Base-by-base conservation (phyloP, 2,113 vertebrate species). In the Rhineura floridana region DNA sequence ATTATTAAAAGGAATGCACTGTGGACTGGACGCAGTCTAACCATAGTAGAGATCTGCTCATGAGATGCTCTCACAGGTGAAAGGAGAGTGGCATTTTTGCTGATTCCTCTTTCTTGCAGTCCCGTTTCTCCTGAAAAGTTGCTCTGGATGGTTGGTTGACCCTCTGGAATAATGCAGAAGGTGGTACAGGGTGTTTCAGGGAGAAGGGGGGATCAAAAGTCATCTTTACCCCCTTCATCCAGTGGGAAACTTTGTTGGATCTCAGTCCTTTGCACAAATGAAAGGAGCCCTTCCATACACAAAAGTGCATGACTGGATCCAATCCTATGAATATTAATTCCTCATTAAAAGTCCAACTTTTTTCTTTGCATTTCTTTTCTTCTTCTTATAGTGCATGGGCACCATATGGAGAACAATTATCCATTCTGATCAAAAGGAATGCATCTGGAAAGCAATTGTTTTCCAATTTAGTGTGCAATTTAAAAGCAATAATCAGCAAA, bases 381-480 rank as follows among this genome's bases (percentile, higher is more conserved):
- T 72, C 17, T 82, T 84, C 23, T 44, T 85, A 21, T 78, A 69
- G 28, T 63, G 6, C 2, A 36, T 39, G 28, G 42, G 33, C 44
- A 33, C 52, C 62, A 76, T 59, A 62, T 72, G n/a, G 63, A 83
- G 73, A 59, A 62, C 85, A 93, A 92, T 93, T 91, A 93, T 46
- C 44, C 76, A 30, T 72, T 91, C 83, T 67, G 19, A 93, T 91
- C 91, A 89, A 90, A 94, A 91, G 48, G 78, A 92, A 63, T 93
- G 83, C 90, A 94, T 89, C 89, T 95, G 95, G 92, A 91, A 94
- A 83, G 89, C 63, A 90, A 89, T 62, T 93, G 92, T 89, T 88
- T 44, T 75, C 83, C 92, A 93, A 93, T 80, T 90, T 86, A 72
- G 46, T 69, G 23, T 92, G 69, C 72, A 90, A 90, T 83, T 67